A percentile compares a stretch with the other conserved stretches of the same genome.
phyloP scores from a whole-genome alignment of 2,888 invertebrate species.

The Chymomyza amoena region DNA sequence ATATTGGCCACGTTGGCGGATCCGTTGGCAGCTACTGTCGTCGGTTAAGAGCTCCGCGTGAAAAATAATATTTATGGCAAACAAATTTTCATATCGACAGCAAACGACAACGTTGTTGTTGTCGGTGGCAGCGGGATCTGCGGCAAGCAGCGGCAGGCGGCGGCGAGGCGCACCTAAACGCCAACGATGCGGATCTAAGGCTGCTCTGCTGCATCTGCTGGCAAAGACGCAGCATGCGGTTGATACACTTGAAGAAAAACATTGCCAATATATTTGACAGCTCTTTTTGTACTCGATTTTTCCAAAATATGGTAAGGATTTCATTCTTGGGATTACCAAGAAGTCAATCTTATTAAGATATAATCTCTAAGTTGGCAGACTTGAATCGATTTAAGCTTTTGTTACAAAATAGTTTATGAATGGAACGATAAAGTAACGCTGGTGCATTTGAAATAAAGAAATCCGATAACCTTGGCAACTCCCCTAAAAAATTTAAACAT shows the following conservation, averaged over 20 bases:
- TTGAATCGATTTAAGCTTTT: too few species aligned
- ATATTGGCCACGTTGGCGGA: neutral
- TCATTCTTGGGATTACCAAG: too few species aligned
- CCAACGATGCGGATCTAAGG: neutral
- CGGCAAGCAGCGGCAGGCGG: neutral
- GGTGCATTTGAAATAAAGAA: too few species aligned
- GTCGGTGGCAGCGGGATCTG: neutral
- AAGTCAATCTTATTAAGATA: too few species aligned
- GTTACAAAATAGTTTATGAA: too few species aligned
- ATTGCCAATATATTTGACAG: neutral
- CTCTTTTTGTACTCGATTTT: neutral
- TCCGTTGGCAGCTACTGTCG: conserved; percentile 1
- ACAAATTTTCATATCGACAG: conserved; percentile 6
- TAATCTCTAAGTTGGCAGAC: too few species aligned
- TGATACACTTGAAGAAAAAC: neutral
- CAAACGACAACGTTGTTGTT: neutral
- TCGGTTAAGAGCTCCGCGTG: conserved; percentile 31
- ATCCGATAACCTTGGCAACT: too few species aligned
- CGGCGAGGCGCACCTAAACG: neutral
- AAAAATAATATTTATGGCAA: conserved; percentile 61
- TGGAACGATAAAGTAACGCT: too few species aligned
- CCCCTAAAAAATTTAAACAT: too few species aligned
- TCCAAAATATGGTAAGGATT: too few species aligned
- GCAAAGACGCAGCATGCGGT: neutral
- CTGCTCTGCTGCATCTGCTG: conserved; percentile 2